A percentile compares a stretch with the other conserved stretches of the same genome.
Conservation (phyloP, 2,888 invertebrate species). For the Linyphia triangularis region DNA sequence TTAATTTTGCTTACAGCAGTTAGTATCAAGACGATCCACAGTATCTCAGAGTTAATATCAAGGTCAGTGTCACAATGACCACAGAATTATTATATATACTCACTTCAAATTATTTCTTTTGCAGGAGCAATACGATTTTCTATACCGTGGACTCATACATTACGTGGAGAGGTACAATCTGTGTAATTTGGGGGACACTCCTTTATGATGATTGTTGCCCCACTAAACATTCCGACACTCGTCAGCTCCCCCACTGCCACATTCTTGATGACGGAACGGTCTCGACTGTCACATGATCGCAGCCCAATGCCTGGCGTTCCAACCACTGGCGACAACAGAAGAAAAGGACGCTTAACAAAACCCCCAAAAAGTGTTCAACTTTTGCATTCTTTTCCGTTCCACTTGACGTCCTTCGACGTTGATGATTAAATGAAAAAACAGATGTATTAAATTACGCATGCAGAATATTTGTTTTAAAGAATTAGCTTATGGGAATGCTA, state of each 20-base stretch:
- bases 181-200: conserved; percentile 76
- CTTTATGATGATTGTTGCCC: conserved; percentile 74
- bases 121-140: conserved; percentile 94
- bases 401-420: not conserved
- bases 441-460: no score
- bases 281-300: conserved; percentile 28
- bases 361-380: not conserved
- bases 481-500: no score
- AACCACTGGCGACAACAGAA: not conserved
- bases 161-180: conserved; percentile 77
- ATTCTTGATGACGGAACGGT: conserved; percentile 16
- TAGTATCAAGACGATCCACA: no score
- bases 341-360: not conserved
- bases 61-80: no score
- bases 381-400: no score
- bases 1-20: no score
- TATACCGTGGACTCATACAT: conserved; percentile 89
- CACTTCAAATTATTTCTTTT: conserved; percentile 77
- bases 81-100: no score
- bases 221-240: conserved; percentile 42
- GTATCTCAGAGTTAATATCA: no score
- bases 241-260: conserved; percentile 67
- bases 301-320: conserved; percentile 52
- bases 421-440: not conserved
- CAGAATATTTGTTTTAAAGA: no score